A percentile compares a stretch with the other conserved stretches of the same genome.
phyloP scores from a whole-genome alignment of 2,888 invertebrate genomes.

The Acutogordius australiensis region DNA sequence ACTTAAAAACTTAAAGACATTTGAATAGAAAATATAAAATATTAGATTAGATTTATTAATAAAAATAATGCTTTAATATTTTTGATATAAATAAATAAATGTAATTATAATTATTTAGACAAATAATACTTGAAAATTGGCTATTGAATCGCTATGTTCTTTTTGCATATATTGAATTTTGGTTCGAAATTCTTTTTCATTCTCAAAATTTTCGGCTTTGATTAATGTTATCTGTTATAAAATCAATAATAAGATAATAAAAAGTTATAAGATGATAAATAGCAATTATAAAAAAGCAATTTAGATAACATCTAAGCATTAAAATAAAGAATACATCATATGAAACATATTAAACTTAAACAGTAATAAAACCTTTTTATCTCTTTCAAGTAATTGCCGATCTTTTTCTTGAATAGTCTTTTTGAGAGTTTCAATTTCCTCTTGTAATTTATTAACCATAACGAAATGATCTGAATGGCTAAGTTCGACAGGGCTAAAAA shows the following conservation, averaged over 20 bases:
- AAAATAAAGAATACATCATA: no score
- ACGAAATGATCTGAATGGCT: background rate
- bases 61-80: no score
- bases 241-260: no score
- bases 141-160: background rate
- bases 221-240: background rate
- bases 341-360: no score
- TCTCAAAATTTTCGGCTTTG: background rate
- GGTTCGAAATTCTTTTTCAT: background rate
- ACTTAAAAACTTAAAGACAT: no score
- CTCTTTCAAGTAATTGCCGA: background rate
- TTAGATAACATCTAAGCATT: no score
- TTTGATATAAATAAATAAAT: no score
- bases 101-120: no score
- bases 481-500: background rate
- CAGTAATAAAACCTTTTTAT: background rate
- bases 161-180: slow-evolving; percentile 9
- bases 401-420: background rate
- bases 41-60: no score
- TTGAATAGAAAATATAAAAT: no score
- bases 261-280: no score
- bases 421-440: background rate
- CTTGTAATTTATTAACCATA: background rate
- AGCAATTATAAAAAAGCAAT: no score
- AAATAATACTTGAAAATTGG: background rate